phyloP scores from a whole-genome alignment of 2,797 vertebrate species.

The Phalloptychus januarius region DNA sequence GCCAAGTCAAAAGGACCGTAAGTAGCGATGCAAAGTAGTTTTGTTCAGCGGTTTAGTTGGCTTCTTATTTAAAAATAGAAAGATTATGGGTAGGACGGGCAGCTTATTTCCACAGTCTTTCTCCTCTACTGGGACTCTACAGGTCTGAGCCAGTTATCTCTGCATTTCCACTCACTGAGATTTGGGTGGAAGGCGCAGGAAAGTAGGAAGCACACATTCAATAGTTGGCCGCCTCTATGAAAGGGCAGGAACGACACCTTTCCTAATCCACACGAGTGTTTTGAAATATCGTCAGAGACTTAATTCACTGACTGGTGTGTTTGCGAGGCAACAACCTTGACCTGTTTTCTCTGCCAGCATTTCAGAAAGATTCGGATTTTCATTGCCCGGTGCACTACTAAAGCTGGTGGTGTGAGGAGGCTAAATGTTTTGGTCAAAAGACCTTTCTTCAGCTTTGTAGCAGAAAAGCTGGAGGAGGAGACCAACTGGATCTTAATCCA shows the following conservation, averaged over 20 bases:
- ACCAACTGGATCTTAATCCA: conserved; percentile 26
- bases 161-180: conserved; percentile 54
- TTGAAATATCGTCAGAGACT: conserved; percentile 22
- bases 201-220: conserved; percentile 41
- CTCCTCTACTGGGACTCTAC: conserved; percentile 23
- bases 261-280: conserved; percentile 41
- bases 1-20: background rate
- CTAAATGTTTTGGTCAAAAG: conserved; percentile 29
- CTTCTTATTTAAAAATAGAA: conserved; percentile 51
- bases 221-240: conserved; percentile 31
- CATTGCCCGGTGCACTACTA: conserved; percentile 2
- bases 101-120: conserved; percentile 50
- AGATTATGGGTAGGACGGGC: conserved; percentile 41
- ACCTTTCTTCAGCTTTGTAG: conserved; percentile 26
- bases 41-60: conserved; percentile 18
- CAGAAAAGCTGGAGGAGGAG: conserved; percentile 11
- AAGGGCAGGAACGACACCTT: conserved; percentile 43
- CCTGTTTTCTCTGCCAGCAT: conserved; percentile 32
- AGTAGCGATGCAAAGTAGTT: background rate
- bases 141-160: conserved; percentile 58
- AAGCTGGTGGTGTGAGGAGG: conserved; percentile 24
- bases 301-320: conserved; percentile 8
- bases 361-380: conserved; percentile 23
- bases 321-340: conserved; percentile 13
- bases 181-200: conserved; percentile 53